A percentile compares a stretch with the other conserved stretches of the same genome.
These are phyloP conservation scores for Therioaphis trifolii DNA, from an alignment of 2,888 invertebrate genomes.

Conservation along the genomic window DNA sequence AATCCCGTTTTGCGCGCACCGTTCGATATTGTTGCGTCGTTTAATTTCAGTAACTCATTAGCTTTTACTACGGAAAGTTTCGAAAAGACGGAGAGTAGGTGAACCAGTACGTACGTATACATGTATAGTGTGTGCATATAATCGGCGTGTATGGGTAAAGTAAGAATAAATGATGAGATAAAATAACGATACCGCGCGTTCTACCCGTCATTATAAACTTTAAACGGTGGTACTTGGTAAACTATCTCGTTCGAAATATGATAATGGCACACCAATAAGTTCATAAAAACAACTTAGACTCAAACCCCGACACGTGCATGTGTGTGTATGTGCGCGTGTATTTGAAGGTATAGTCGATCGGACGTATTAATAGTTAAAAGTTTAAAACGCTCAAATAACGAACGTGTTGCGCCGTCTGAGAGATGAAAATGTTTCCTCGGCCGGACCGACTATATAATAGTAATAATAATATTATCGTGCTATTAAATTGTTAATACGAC, in stretches of 20 bases:
- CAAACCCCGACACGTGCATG: not conserved
- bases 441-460: not conserved
- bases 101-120: not conserved
- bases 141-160: not conserved
- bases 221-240: conserved; percentile 39
- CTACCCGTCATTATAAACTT: conserved; percentile 32
- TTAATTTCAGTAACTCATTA: conserved; percentile 20
- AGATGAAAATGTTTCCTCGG: conserved; percentile 2
- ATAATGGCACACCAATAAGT: conserved; percentile 45
- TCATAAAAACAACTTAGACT: conserved; percentile 40
- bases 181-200: conserved; percentile 29
- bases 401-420: not conserved
- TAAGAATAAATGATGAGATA: conserved; percentile 45
- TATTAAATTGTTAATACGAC: too few species aligned
- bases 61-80: conserved; percentile 36
- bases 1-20: too few species aligned
- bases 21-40: too few species aligned
- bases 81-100: not conserved
- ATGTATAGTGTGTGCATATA: not conserved
- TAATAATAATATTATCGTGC: too few species aligned
- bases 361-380: conserved; percentile 7
- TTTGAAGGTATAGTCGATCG: too few species aligned
- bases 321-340: too few species aligned
- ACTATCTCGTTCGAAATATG: conserved; percentile 44
- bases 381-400: conserved; percentile 16